phyloP scores from a whole-genome alignment of 2,888 invertebrate species.

The Athripsodes cinereus region DNA sequence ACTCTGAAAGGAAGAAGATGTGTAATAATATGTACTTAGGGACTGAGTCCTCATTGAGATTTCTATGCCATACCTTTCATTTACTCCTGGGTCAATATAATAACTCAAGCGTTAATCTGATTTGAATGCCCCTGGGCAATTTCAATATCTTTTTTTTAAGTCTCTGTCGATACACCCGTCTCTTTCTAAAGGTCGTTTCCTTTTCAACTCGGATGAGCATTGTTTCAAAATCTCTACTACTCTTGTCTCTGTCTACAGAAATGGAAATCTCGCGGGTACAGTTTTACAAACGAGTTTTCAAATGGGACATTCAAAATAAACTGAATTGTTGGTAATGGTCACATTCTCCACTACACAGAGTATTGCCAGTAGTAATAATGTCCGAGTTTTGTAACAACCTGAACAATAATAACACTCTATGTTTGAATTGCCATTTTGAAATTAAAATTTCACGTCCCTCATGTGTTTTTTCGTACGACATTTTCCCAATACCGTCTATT shows the following conservation, averaged over 20 bases:
- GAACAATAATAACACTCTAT: no score
- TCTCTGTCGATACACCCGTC: background rate
- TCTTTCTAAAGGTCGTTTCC: background rate
- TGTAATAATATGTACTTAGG: no score
- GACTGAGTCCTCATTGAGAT: no score
- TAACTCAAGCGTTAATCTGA: constrained; percentile 22
- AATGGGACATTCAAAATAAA: background rate
- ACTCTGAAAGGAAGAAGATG: no score
- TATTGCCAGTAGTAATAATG: no score
- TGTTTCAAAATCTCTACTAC: background rate
- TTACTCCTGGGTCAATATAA: constrained; percentile 21
- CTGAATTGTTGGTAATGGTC: background rate
- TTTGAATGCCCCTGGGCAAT: constrained; percentile 17
- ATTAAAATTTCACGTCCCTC: no score
- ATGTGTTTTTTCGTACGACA: no score
- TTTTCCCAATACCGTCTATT: no score
- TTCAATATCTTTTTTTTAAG: constrained; percentile 21
- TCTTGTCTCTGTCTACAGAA: background rate
- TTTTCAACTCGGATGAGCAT: background rate
- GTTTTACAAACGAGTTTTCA: constrained; percentile 1
- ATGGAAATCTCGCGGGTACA: background rate
- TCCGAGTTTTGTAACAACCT: no score
- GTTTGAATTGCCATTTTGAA: no score
- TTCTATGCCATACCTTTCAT: constrained; percentile 2
- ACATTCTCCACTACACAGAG: no score